Evolutionary conservation across 2,113 vertebrate species (phyloP).

Genomic region (Dolichallabes microphthalmus): DNA sequence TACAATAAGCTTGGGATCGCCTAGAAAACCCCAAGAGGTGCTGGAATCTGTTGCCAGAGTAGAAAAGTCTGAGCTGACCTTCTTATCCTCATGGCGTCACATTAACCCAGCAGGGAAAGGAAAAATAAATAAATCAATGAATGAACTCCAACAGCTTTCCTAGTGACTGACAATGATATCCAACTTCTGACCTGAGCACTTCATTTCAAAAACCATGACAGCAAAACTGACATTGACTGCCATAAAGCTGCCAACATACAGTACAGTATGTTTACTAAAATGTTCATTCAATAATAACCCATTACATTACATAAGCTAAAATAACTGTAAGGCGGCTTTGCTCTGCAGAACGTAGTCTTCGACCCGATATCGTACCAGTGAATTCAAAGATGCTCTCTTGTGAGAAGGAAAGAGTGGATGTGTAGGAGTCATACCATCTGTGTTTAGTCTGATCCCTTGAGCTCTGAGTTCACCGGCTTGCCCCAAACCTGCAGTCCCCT

Average conservation of each 20-base stretch:
- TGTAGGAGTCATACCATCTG: conserved; percentile 10
- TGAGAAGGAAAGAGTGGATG: not conserved
- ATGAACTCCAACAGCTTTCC: not conserved
- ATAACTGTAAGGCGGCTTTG: not conserved
- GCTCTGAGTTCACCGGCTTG: not conserved
- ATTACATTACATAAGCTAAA: not conserved
- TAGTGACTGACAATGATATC: not conserved
- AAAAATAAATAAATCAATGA: conserved; percentile 1
- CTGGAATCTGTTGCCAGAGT: not conserved
- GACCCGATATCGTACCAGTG: not conserved
- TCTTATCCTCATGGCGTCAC: not conserved
- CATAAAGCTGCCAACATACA: not conserved
- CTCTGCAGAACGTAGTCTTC: not conserved
- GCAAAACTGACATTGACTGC: not conserved
- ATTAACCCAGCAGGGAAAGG: not conserved
- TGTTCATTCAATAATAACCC: not conserved
- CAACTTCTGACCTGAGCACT: not conserved
- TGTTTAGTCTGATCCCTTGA: conserved; percentile 16
- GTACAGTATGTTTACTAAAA: not conserved
- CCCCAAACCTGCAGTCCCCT: not conserved
- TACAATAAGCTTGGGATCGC: not conserved
- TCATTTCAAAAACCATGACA: not conserved
- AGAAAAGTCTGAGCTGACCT: not conserved
- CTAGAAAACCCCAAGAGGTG: not conserved
- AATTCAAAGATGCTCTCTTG: not conserved